Evolutionary conservation across 2,888 invertebrate genomes (phyloP).

Genomic region (Sympetrum striolatum): DNA sequence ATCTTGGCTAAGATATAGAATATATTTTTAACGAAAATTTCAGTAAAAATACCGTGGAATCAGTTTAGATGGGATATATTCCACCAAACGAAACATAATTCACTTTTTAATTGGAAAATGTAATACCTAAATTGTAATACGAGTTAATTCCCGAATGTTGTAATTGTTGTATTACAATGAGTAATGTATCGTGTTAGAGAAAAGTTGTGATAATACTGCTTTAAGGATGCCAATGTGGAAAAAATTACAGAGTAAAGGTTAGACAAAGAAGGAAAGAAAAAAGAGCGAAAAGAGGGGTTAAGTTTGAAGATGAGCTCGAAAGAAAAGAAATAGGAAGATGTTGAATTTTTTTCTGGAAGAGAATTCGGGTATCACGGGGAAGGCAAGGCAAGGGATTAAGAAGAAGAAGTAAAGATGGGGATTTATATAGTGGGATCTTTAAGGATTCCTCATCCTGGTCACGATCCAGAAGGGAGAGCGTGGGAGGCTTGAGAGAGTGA

Average conservation of each 20-base stretch:
- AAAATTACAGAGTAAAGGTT: not conserved
- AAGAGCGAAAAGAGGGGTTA: not conserved
- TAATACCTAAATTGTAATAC: no score
- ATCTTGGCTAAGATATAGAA: no score
- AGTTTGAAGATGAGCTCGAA: not conserved
- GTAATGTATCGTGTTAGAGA: no score
- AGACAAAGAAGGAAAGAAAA: not conserved
- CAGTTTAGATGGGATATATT: no score
- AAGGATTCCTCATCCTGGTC: constrained; percentile 39
- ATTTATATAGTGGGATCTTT: constrained; percentile 29
- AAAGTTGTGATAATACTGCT: not conserved
- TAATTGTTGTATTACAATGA: no score
- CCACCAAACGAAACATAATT: no score
- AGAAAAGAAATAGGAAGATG: not conserved
- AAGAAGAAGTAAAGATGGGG: constrained; percentile 35
- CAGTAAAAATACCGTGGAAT: no score
- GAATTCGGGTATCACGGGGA: constrained; percentile 3
- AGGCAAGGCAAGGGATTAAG: constrained; percentile 6
- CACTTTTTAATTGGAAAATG: no score
- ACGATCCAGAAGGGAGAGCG: constrained; percentile 5
- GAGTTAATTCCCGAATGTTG: no score
- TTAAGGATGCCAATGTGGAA: not conserved
- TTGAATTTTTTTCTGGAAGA: not conserved
- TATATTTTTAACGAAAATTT: no score
- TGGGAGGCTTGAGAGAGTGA: not conserved